These are phyloP conservation scores for Mesoclemmys tuberculata DNA, from an alignment of 2,113 vertebrate species.

Conservation along the genomic window DNA sequence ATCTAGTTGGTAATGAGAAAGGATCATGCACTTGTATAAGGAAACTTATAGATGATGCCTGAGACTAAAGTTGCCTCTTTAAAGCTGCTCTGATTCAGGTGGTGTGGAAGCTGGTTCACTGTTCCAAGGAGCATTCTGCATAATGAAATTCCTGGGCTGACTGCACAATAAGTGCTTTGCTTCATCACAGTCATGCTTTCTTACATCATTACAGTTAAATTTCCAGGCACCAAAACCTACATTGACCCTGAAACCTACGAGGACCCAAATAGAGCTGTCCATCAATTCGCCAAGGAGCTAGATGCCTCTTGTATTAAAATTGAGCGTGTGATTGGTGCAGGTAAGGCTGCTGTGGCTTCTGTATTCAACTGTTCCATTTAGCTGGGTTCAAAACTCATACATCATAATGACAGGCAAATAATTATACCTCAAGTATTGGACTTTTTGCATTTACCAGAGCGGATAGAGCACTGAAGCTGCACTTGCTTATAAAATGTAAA, in stretches of 20 bases:
- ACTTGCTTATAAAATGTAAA: constrained; percentile 64
- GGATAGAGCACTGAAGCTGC: constrained; percentile 70
- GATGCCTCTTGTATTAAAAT: constrained; percentile 99
- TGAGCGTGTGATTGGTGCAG: constrained; percentile 97
- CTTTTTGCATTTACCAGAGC: constrained; percentile 71
- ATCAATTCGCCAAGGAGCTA: constrained; percentile 99
- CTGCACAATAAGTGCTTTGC: constrained; percentile 86
- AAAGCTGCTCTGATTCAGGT: constrained; percentile 67
- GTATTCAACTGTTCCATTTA: constrained; percentile 83
- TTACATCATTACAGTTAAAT: constrained; percentile 99
- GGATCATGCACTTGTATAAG: constrained; percentile 11
- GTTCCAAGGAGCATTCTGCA: constrained; percentile 80
- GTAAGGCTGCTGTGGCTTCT: constrained; percentile 85
- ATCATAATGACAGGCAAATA: constrained; percentile 92
- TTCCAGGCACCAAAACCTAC: constrained; percentile 99
- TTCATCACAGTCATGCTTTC: constrained; percentile 97
- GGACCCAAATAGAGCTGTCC: constrained; percentile 98
- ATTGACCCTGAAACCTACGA: constrained; percentile 99
- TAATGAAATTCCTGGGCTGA: constrained; percentile 84
- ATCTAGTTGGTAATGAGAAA: constrained; percentile 19
- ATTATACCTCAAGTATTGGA: constrained; percentile 84
- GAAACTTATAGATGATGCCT: constrained; percentile 31
- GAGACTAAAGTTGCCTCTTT: constrained; percentile 72
- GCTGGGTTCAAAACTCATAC: constrained; percentile 80
- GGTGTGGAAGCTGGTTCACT: constrained; percentile 73